These are phyloP conservation scores for Platyrinchus mystaceus DNA, from an alignment of 2,797 vertebrate species.

Conservation along the genomic window DNA sequence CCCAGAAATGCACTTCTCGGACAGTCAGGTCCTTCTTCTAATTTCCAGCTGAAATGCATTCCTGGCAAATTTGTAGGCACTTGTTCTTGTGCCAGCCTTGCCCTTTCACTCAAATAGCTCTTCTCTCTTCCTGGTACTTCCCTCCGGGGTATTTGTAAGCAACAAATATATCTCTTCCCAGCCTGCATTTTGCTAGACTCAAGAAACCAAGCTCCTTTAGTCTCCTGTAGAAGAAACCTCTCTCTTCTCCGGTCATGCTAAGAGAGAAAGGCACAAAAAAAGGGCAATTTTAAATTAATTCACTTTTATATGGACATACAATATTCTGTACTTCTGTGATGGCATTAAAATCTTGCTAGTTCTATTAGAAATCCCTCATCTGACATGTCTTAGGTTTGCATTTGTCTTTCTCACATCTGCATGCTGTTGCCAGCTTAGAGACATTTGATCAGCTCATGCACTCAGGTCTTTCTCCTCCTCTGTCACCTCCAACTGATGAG, in stretches of 20 bases:
- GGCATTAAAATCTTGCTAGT: conserved; percentile 30
- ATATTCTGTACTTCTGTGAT: conserved; percentile 3
- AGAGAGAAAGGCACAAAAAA: neutral
- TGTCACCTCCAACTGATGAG: conserved; percentile 67
- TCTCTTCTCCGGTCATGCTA: neutral
- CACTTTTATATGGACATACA: conserved; percentile 9
- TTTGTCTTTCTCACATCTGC: conserved; percentile 64
- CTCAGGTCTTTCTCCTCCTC: conserved; percentile 61
- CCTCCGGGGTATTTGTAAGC: conserved; percentile 29
- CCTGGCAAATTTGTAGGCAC: conserved; percentile 22
- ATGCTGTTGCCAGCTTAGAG: conserved; percentile 46
- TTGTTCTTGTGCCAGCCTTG: conserved; percentile 34
- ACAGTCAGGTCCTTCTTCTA: neutral
- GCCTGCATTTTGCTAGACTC: conserved; percentile 1
- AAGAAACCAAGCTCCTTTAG: conserved; percentile 34
- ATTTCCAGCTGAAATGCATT: conserved; percentile 38
- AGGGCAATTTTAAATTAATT: conserved; percentile 34
- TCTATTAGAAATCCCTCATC: conserved; percentile 51
- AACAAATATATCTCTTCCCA: conserved; percentile 33
- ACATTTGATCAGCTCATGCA: conserved; percentile 21
- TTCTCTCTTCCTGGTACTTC: conserved; percentile 40
- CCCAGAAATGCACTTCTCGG: conserved; percentile 4
- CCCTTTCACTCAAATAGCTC: conserved; percentile 45
- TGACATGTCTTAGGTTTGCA: neutral
- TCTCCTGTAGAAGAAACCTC: conserved; percentile 11